Percentiles rank a stretch among this genome's conserved stretches.
Evolutionary conservation across 2,113 vertebrate genomes (phyloP).

Genomic region (Tragelaphus buxtoni): DNA sequence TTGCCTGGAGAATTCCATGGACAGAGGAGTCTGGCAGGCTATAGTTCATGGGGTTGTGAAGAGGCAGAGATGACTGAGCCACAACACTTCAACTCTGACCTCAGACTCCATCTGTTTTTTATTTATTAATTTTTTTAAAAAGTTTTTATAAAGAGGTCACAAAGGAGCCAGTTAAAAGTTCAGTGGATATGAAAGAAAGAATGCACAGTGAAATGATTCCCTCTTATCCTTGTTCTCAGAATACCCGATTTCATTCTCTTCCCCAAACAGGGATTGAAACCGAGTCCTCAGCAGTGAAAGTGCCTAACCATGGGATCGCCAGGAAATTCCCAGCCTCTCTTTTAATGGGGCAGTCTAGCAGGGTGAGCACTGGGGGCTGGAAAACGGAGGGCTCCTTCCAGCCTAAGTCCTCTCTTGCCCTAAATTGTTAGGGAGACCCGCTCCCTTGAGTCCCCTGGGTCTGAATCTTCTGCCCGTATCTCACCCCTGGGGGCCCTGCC

Average conservation of each 20-base stretch:
- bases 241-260: background rate
- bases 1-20: background rate
- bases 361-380: background rate
- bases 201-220: background rate
- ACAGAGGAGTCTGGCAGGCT: background rate
- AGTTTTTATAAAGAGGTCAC: background rate
- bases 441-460: no score
- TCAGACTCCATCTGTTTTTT: background rate
- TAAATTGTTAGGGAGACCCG: background rate
- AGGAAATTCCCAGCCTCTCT: background rate
- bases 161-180: background rate
- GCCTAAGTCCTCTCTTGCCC: background rate
- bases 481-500: background rate
- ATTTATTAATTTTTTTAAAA: background rate
- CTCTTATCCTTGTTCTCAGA: background rate
- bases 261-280: background rate
- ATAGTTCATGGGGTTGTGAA: background rate
- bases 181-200: background rate
- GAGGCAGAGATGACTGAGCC: background rate
- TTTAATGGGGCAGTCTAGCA: background rate
- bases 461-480: background rate
- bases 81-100: background rate
- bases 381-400: background rate
- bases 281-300: background rate
- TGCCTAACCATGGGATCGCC: background rate